phyloP scores from a whole-genome alignment of 2,888 invertebrate species.

The Scelioninae gen. 2 region DNA sequence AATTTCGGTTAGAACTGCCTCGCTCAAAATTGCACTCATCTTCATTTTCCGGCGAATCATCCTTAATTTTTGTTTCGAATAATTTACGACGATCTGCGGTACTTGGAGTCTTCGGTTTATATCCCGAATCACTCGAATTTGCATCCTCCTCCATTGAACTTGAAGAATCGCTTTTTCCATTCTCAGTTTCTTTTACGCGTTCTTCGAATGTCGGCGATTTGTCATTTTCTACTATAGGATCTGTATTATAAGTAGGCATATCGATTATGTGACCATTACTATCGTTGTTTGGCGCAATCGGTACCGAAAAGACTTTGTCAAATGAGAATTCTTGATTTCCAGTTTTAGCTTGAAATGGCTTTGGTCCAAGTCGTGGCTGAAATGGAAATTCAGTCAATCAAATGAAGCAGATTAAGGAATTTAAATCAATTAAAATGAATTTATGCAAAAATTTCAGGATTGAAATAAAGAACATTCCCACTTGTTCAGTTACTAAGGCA shows the following conservation, averaged over 20 bases:
- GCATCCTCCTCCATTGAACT: slow-evolving; percentile 80
- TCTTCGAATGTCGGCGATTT: slow-evolving; percentile 66
- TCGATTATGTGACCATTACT: slow-evolving; percentile 69
- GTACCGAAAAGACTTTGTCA: slow-evolving; percentile 89
- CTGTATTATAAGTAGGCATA: slow-evolving; percentile 68
- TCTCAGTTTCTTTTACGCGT: slow-evolving; percentile 74
- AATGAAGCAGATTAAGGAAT: too few relatives aligned
- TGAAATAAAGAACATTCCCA: too few relatives aligned
- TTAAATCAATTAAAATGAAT: too few relatives aligned
- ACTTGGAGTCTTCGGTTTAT: slow-evolving; percentile 84
- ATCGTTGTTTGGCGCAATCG: slow-evolving; percentile 80
- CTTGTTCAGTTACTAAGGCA: too few relatives aligned
- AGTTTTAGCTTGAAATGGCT: slow-evolving; percentile 88
- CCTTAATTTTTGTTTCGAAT: slow-evolving; percentile 78
- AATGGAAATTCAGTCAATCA: too few relatives aligned
- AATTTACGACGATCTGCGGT: slow-evolving; percentile 88
- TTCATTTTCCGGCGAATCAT: slow-evolving; percentile 78
- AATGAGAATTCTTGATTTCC: slow-evolving; percentile 85
- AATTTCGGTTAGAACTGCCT: slow-evolving; percentile 80
- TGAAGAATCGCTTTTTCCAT: slow-evolving; percentile 78
- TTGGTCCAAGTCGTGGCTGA: slow-evolving; percentile 90
- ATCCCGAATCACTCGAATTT: slow-evolving; percentile 81
- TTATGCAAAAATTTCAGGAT: too few relatives aligned
- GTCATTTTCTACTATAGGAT: slow-evolving; percentile 61
- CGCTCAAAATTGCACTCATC: slow-evolving; percentile 78